A percentile compares a stretch with the other conserved stretches of the same genome.
phyloP scores from a whole-genome alignment of 2,888 invertebrate species.

The Apeira syringaria region DNA sequence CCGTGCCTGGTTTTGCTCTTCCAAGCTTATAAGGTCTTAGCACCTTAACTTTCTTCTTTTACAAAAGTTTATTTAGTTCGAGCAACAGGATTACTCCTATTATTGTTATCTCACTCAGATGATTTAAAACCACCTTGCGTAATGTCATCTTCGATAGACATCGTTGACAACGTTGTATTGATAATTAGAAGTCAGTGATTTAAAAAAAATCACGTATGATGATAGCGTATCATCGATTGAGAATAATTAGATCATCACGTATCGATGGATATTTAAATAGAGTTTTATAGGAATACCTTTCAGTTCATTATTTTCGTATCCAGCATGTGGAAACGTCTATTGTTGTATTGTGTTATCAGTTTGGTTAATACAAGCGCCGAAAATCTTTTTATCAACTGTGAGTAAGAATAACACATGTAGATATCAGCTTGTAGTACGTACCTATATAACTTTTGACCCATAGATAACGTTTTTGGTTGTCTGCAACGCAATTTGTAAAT shows the following conservation, averaged over 20 bases:
- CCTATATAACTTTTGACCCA: conserved; percentile 12
- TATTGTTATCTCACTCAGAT: too few relatives aligned
- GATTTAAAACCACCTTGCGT: too few relatives aligned
- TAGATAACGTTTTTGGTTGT: conserved; percentile 6
- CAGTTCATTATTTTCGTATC: conserved; percentile 9
- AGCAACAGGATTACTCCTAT: too few relatives aligned
- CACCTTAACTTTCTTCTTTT: too few relatives aligned
- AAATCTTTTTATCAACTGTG: conserved; percentile 54
- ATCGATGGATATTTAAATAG: conserved; percentile 29
- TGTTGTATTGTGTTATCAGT: background rate
- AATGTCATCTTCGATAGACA: too few relatives aligned
- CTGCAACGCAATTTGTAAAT: conserved; percentile 3
- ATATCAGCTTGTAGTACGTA: background rate
- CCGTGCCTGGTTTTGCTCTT: too few relatives aligned
- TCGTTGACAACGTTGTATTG: too few relatives aligned
- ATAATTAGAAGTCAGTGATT: background rate
- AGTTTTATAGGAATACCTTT: conserved; percentile 10
- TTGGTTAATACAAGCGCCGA: conserved; percentile 29
- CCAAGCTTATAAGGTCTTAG: too few relatives aligned
- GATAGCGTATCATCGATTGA: conserved; percentile 26
- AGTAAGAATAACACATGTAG: conserved; percentile 33
- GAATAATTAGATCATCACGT: conserved; percentile 35
- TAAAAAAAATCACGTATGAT: conserved; percentile 25
- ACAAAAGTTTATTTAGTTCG: too few relatives aligned
- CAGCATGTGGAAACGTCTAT: conserved; percentile 14